A percentile compares a stretch with the other conserved stretches of the same genome.
Evolutionary conservation across 1,140 invertebrate species (phyloP).

Genomic region (Ganaspis sp.): DNA sequence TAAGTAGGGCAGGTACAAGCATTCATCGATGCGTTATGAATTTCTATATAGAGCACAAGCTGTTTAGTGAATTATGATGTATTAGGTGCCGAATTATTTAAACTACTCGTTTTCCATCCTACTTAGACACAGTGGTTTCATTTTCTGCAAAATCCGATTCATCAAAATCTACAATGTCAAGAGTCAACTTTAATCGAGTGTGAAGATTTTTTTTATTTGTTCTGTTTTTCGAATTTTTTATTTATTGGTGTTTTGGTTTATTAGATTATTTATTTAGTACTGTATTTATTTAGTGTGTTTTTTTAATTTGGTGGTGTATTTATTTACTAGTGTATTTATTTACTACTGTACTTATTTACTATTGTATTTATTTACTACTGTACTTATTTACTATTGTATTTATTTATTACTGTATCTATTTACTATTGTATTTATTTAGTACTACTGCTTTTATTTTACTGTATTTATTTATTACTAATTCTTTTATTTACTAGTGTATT

Average conservation of each 20-base stretch:
- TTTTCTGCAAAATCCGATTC: neutral
- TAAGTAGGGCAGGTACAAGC: conserved; percentile 67
- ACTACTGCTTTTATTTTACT: too few species aligned
- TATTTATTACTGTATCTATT: too few species aligned
- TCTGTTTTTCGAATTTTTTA: neutral
- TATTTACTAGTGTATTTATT: too few species aligned
- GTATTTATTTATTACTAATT: too few species aligned
- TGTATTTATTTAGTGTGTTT: neutral
- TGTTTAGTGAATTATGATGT: conserved; percentile 67
- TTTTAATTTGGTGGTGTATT: too few species aligned
- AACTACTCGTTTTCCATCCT: neutral
- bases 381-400: too few species aligned
- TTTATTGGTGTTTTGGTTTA: neutral
- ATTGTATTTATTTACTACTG: too few species aligned
- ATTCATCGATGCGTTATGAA: conserved; percentile 67
- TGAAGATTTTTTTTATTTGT: neutral
- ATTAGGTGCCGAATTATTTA: conserved; percentile 40
- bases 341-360: too few species aligned
- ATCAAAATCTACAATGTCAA: neutral
- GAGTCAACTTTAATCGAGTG: neutral
- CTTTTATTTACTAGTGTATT: too few species aligned
- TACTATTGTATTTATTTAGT: too few species aligned
- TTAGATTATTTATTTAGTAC: neutral
- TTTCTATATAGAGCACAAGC: conserved; percentile 46
- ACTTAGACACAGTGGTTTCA: conserved; percentile 15